These are phyloP conservation scores for Elgonia sp. DNA, from an alignment of 2,888 invertebrate species.

Conservation along the genomic window DNA sequence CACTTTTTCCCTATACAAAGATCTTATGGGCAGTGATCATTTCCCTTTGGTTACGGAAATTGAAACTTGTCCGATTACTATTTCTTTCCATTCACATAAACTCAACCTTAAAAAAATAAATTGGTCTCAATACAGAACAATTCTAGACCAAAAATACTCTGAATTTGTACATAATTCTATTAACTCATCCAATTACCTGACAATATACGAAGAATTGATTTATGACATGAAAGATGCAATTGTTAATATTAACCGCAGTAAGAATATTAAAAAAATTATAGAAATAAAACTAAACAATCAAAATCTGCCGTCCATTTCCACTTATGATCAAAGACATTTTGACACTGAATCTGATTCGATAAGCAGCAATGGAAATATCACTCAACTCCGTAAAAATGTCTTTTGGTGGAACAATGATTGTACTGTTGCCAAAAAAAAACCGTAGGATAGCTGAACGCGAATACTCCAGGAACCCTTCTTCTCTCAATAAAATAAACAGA, in stretches of 20 bases:
- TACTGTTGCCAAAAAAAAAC: neutral
- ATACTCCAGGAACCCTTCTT: neutral
- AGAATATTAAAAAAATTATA: no score
- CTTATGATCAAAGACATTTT: no score
- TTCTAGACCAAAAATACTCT: neutral
- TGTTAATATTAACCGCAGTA: no score
- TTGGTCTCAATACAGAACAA: neutral
- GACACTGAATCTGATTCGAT: no score
- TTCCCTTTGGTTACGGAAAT: neutral
- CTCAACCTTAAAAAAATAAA: neutral
- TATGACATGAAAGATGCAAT: no score
- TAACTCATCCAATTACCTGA: no score
- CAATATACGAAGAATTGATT: no score
- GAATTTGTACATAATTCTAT: neutral
- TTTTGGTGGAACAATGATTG: constrained; percentile 24
- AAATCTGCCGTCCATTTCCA: no score
- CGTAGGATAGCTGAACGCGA: neutral
- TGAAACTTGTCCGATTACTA: neutral
- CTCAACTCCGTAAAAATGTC: no score
- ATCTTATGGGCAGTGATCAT: constrained; percentile 23
- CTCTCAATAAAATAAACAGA: neutral
- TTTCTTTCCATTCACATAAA: neutral
- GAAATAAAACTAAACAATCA: no score
- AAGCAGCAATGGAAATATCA: no score
- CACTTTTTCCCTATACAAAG: neutral